Percentiles rank a stretch among this genome's conserved stretches.
Evolutionary conservation across 2,113 vertebrate genomes (phyloP).

Genomic region (Myiozetetes cayanensis): DNA sequence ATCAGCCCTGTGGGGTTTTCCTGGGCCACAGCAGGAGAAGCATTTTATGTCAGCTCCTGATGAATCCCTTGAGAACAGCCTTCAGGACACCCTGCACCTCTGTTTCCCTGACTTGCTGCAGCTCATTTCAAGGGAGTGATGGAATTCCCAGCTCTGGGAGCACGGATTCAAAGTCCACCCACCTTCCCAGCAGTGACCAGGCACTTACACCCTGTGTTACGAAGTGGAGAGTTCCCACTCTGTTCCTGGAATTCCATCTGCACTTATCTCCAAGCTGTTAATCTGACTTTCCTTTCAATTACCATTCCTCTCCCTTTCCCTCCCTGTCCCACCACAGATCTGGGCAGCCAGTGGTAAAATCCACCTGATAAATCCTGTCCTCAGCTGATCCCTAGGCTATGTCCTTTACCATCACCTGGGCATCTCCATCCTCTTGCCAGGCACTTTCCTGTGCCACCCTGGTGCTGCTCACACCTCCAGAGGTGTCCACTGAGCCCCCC

Average conservation of each 20-base stretch:
- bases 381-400: not conserved
- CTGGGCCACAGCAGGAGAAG: not conserved
- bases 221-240: not conserved
- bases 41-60: not conserved
- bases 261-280: not conserved
- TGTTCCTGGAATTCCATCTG: not conserved
- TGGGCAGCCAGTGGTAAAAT: not conserved
- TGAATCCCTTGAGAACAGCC: not conserved
- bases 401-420: not conserved
- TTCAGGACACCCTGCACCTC: not conserved
- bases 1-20: not conserved
- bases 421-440: not conserved
- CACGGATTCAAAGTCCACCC: not conserved
- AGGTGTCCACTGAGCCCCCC: not conserved
- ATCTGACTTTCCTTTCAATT: not conserved
- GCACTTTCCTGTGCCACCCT: not conserved
- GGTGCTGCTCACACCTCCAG: not conserved
- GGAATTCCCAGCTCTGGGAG: not conserved
- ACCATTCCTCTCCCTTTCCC: not conserved
- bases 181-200: not conserved
- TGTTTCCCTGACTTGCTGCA: not conserved
- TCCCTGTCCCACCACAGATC: not conserved
- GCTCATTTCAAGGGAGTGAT: not conserved
- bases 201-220: fast-evolving
- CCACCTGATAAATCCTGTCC: not conserved